Conservation (phyloP, 2,888 invertebrate species). For the Cantharis nigra region DNA sequence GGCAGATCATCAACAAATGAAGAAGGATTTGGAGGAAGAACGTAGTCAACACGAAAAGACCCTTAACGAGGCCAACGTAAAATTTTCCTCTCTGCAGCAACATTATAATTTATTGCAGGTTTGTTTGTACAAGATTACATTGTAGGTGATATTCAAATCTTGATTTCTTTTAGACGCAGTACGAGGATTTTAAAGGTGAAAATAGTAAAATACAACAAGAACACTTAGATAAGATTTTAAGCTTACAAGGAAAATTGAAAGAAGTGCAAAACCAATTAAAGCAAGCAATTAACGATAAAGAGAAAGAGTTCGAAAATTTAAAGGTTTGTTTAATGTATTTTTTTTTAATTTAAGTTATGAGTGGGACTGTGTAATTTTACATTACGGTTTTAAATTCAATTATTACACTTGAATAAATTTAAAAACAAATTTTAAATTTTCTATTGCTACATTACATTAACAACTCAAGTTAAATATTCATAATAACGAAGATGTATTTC, state of each 20-base stretch:
- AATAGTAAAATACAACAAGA: constrained; percentile 56
- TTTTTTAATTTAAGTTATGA: constrained; percentile 4
- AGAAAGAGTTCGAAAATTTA: constrained; percentile 40
- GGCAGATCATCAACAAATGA: constrained; percentile 59
- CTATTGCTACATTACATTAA: neutral
- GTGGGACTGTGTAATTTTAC: neutral
- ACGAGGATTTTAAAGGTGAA: constrained; percentile 59
- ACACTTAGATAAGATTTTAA: constrained; percentile 57
- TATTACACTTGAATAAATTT: neutral
- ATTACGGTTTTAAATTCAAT: neutral
- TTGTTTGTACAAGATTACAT: constrained; percentile 14
- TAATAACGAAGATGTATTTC: too few species aligned
- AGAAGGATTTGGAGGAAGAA: constrained; percentile 59
- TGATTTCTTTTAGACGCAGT: constrained; percentile 54
- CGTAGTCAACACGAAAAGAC: constrained; percentile 58
- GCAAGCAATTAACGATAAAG: constrained; percentile 49
- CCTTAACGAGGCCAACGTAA: constrained; percentile 57
- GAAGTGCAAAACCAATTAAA: constrained; percentile 57
- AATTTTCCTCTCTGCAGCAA: constrained; percentile 61
- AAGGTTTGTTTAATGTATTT: constrained; percentile 27
- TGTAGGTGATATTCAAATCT: neutral
- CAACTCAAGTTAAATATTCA: too few species aligned
- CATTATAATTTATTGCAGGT: constrained; percentile 60
- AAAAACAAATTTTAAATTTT: neutral
- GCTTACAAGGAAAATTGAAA: constrained; percentile 57